Evolutionary conservation across 2,888 invertebrate genomes (phyloP).

Genomic region (Tinea pellionella): DNA sequence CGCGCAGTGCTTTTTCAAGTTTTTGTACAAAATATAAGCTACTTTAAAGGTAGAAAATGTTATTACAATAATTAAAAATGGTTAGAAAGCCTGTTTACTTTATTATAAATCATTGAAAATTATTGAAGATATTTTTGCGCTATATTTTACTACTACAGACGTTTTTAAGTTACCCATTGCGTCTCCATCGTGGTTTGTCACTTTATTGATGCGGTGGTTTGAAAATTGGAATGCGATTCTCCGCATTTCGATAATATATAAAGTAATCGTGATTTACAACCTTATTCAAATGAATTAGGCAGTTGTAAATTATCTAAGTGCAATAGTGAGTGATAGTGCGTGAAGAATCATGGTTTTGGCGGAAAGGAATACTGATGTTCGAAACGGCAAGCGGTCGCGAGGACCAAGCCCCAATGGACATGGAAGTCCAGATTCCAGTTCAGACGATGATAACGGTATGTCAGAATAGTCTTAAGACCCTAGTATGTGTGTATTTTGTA

Average conservation of each 20-base stretch:
- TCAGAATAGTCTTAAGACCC: not conserved
- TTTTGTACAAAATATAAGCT: too few species aligned
- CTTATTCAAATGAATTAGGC: slow-evolving; percentile 19
- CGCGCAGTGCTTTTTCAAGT: not conserved
- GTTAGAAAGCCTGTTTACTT: not conserved
- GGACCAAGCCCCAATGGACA: slow-evolving; percentile 92
- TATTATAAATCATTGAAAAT: not conserved
- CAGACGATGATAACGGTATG: slow-evolving; percentile 88
- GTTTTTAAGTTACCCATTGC: slow-evolving; percentile 36
- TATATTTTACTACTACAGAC: slow-evolving; percentile 41
- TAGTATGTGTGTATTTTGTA: not conserved
- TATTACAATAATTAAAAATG: too few species aligned
- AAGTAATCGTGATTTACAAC: slow-evolving; percentile 11
- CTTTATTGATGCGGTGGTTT: slow-evolving; percentile 68
- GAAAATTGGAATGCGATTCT: slow-evolving; percentile 56
- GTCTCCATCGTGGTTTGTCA: slow-evolving; percentile 48
- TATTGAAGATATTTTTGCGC: not conserved
- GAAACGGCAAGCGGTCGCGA: slow-evolving; percentile 89
- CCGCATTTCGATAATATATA: slow-evolving; percentile 28
- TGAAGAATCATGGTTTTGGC: slow-evolving; percentile 83
- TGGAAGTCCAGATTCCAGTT: slow-evolving; percentile 83
- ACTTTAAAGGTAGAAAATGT: too few species aligned
- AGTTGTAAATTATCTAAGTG: slow-evolving; percentile 27
- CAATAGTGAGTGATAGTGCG: slow-evolving; percentile 30
- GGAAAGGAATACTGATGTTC: slow-evolving; percentile 86